Evolutionary conservation across 2,888 invertebrate genomes (phyloP).

Genomic region (Pharmacophagus antenor): DNA sequence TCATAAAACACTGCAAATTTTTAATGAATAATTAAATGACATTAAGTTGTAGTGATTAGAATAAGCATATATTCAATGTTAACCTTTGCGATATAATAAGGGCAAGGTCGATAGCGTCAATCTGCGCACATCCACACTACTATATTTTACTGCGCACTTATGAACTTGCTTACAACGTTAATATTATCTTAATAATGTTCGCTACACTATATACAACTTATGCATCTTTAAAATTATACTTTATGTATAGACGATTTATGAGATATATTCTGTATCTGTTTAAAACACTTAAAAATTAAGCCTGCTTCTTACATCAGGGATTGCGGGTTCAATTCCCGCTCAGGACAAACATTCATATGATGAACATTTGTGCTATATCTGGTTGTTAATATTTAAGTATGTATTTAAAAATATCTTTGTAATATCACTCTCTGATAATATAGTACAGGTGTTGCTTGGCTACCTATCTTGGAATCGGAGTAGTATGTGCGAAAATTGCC

Average conservation of each 20-base stretch:
- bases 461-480: too few relatives aligned
- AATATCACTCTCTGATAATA: too few relatives aligned
- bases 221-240: not conserved
- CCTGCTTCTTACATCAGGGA: too few relatives aligned
- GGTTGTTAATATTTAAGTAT: too few relatives aligned
- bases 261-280: too few relatives aligned
- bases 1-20: not conserved
- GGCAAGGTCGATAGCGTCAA: constrained; percentile 30
- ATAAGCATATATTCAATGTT: constrained; percentile 17
- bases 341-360: too few relatives aligned
- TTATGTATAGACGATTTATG: not conserved
- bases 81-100: constrained; percentile 28
- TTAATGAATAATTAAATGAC: not conserved
- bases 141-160: constrained; percentile 26
- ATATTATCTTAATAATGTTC: not conserved
- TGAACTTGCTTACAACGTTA: constrained; percentile 3
- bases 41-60: not conserved
- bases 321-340: too few relatives aligned
- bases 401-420: too few relatives aligned
- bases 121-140: constrained; percentile 27
- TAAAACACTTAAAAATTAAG: too few relatives aligned
- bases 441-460: too few relatives aligned
- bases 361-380: too few relatives aligned
- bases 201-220: not conserved
- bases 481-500: too few relatives aligned